A percentile compares a stretch with the other conserved stretches of the same genome.
phyloP scores from a whole-genome alignment of 2,113 vertebrate species.

The Hystrix cristata region DNA sequence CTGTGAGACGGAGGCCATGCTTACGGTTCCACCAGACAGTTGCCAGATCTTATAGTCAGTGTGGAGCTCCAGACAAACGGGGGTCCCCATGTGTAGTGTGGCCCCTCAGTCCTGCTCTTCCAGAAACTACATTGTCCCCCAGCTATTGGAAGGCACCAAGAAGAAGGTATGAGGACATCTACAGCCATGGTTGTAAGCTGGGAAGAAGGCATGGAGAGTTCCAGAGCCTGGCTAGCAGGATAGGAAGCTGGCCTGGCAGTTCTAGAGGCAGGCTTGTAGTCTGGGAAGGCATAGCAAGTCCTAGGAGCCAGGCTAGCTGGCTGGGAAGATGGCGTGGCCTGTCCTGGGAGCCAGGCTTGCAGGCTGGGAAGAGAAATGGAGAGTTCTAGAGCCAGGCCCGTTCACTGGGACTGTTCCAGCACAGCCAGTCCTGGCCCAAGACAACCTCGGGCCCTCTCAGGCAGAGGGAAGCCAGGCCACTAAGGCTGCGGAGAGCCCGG shows the following conservation, averaged over 20 bases:
- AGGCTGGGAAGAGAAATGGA: not conserved
- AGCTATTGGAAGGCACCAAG: not conserved
- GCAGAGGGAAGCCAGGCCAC: too few relatives aligned
- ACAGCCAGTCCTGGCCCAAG: not conserved
- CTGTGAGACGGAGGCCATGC: not conserved
- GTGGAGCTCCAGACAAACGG: not conserved
- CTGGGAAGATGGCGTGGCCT: too few relatives aligned
- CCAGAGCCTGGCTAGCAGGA: not conserved
- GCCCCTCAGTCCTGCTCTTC: not conserved
- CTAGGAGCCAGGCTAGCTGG: not conserved
- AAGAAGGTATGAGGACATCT: not conserved
- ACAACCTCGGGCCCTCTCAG: not conserved
- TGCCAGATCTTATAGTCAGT: not conserved
- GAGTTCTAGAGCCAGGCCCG: not conserved
- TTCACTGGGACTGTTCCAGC: not conserved
- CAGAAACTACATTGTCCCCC: not conserved
- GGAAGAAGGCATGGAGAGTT: not conserved
- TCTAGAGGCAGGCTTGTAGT: not conserved
- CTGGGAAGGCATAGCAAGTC: not conserved
- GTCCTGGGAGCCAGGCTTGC: not conserved
- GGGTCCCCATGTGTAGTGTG: not conserved
- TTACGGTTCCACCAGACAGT: not conserved
- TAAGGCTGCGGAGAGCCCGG: not conserved
- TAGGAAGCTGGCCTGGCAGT: not conserved
- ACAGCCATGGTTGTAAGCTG: not conserved